These are phyloP conservation scores for Sciaenops ocellatus DNA, from an alignment of 2,797 vertebrate genomes.

Conservation along the genomic window DNA sequence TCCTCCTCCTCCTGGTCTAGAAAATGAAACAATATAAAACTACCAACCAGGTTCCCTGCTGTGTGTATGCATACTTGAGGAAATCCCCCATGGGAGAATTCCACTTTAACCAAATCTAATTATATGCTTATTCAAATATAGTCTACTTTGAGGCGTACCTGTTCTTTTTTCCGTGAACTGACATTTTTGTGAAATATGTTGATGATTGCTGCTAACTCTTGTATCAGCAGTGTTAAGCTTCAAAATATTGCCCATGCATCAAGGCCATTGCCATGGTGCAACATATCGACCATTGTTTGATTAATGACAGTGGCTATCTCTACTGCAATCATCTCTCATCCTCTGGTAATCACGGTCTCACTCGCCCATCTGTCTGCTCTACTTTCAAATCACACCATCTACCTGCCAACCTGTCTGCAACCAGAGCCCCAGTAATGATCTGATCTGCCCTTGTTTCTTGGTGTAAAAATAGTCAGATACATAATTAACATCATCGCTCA, in stretches of 20 bases:
- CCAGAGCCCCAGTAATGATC: conserved; percentile 73
- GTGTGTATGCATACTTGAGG: not conserved
- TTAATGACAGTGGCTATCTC: conserved; percentile 71
- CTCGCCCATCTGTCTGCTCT: conserved; percentile 80
- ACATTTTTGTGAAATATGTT: not conserved
- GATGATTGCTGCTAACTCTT: conserved; percentile 15
- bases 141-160: not conserved
- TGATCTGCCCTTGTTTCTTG: conserved; percentile 78
- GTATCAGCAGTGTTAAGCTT: conserved; percentile 40
- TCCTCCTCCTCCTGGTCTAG: not conserved
- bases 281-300: conserved; percentile 78
- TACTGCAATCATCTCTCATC: conserved; percentile 76
- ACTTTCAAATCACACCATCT: conserved; percentile 78
- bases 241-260: conserved; percentile 58
- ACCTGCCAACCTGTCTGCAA: conserved; percentile 77
- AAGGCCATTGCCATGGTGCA: conserved; percentile 49
- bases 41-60: not conserved
- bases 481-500: conserved; percentile 85
- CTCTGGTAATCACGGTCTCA: conserved; percentile 71
- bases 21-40: not conserved
- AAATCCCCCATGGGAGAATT: not conserved
- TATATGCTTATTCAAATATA: conserved; percentile 20
- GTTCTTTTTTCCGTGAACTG: not conserved
- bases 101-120: conserved; percentile 7
- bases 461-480: conserved; percentile 81